Conservation (phyloP, 1,140 invertebrate genomes). For the Tachypleus tridentatus region DNA sequence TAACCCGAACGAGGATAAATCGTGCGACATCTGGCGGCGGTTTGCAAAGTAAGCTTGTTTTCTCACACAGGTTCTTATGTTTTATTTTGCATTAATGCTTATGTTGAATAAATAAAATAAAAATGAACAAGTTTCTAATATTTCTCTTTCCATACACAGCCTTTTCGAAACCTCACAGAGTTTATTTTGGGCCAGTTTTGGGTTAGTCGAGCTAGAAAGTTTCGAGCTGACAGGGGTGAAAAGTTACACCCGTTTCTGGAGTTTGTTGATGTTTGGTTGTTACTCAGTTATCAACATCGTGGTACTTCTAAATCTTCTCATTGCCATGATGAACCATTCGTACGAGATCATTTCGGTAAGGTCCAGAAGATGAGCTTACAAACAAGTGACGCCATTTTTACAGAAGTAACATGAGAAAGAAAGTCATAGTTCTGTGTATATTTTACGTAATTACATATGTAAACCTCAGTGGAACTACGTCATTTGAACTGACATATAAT, state of each 20-base stretch:
- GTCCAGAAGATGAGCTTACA: no score
- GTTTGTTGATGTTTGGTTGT: slow-evolving; percentile 70
- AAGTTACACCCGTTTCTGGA: slow-evolving; percentile 77
- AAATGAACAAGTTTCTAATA: not conserved
- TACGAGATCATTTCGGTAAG: slow-evolving; percentile 73
- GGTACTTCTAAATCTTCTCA: slow-evolving; percentile 83
- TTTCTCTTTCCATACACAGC: slow-evolving; percentile 41
- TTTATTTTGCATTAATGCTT: no score
- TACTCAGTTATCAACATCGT: slow-evolving; percentile 87
- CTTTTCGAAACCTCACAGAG: slow-evolving; percentile 88
- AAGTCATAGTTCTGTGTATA: no score
- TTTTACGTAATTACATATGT: no score
- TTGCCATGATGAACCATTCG: slow-evolving; percentile 94
- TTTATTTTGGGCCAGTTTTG: slow-evolving; percentile 87
- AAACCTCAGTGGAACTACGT: no score
- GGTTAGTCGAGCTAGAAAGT: slow-evolving; percentile 70
- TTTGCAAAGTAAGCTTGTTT: slow-evolving; percentile 56
- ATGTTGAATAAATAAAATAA: no score
- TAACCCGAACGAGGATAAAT: slow-evolving; percentile 63
- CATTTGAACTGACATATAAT: no score
- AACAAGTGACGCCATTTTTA: no score
- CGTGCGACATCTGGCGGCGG: slow-evolving; percentile 69
- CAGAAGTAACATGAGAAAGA: no score
- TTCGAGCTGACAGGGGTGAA: slow-evolving; percentile 77
- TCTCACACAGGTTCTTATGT: not conserved